A percentile compares a stretch with the other conserved stretches of the same genome.
These are phyloP conservation scores for Caenorhabditis macrosperma DNA, from an alignment of 2,888 invertebrate genomes.

Conservation along the genomic window DNA sequence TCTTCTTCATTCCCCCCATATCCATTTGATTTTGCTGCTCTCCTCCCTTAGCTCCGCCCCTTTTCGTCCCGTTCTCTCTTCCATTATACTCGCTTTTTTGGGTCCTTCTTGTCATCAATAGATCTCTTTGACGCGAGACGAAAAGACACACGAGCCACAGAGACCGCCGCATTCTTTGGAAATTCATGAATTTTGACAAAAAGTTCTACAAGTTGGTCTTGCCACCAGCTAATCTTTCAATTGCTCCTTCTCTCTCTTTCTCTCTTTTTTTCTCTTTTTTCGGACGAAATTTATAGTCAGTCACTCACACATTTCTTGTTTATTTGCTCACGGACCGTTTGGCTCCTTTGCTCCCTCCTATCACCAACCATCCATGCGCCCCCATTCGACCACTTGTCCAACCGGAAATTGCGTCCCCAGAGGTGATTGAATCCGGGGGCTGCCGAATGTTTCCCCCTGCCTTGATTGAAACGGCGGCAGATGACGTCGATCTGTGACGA, in stretches of 20 bases:
- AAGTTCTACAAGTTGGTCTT: slow-evolving; percentile 30
- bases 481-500: background rate
- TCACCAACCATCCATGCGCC: background rate
- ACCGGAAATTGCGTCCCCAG: background rate
- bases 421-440: background rate
- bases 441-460: background rate
- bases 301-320: background rate
- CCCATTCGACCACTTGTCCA: no score
- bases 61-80: slow-evolving; percentile 10
- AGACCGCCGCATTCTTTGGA: slow-evolving; percentile 35
- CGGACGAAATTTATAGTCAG: background rate
- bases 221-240: slow-evolving; percentile 6
- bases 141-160: background rate
- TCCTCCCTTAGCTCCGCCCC: slow-evolving; percentile 10
- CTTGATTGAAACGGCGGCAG: background rate
- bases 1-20: background rate
- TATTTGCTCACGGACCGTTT: background rate
- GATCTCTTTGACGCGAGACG: slow-evolving; percentile 18
- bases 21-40: background rate
- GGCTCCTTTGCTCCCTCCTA: background rate
- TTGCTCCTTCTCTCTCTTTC: background rate
- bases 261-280: background rate
- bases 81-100: slow-evolving; percentile 24
- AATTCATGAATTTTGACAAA: slow-evolving; percentile 56
- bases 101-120: slow-evolving; percentile 23